Base-by-base conservation (phyloP, 2,888 invertebrate species). In the Lycocerus yunnanus region DNA sequence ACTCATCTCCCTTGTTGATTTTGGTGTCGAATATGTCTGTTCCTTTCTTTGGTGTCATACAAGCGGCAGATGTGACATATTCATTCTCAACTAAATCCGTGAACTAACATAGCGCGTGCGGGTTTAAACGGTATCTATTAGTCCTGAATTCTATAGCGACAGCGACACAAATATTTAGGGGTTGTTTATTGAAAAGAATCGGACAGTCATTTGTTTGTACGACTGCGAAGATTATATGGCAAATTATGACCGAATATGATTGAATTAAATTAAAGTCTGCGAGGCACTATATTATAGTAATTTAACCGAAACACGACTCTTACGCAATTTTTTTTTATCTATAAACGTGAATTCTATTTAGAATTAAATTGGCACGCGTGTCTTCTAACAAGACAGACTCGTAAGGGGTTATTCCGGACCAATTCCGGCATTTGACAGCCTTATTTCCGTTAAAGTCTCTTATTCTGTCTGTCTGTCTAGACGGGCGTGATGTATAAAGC, bases 101-200 rank as follows among this genome's bases (percentile, higher is more conserved):
- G 75, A 75, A 77, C 77, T 73, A 77, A 77, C 77, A 75, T 73
- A 74, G 72, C 76, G 76, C 79, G 79, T 77, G 77, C 79, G 74
- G 77, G 76, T 76, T 77, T 78, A 78, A 78, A 78, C 77, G 77
- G 77, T 78, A 76, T 78, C 78, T 78, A 78, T 78, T 78, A 78
- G 78, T 68, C n/a, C 15, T 60, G 43, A 78, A 73, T 78, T 78
- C 77, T 75, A 78, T 77, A 73, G 73, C 10, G 63, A 58, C 69
- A 69, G 75, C 59, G 15, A 72, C 59, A 74, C 78, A 74, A 58
- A n/a, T 16, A 14, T 15, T 63, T 67, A 59, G 15, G 71, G 67
- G 69, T 61, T 6, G 27, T 15, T 14, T 67, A 24, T 58, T 58
- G 63, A 73, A 76, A 73, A 68, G 58, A 61, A 21, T 13, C 16